phyloP scores from a whole-genome alignment of 1,140 invertebrate genomes.

The Bacillus rossius region DNA sequence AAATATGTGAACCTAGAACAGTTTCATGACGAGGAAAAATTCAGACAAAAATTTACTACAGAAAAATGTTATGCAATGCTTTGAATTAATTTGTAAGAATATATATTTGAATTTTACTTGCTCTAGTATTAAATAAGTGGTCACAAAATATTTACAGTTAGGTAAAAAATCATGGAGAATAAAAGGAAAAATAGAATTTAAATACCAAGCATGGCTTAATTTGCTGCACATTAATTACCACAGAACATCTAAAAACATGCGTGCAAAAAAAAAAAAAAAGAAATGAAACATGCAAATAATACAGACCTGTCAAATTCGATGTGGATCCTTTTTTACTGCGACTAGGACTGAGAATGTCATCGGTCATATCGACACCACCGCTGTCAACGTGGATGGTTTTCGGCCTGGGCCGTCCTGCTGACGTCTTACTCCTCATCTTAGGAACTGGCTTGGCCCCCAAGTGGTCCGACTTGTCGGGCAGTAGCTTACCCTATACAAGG shows the following conservation, averaged over 20 bases:
- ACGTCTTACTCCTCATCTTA: conserved; percentile 25
- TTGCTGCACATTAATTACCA: background rate
- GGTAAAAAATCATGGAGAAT: too few species aligned
- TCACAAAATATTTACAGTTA: too few species aligned
- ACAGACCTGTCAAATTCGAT: conserved; percentile 67
- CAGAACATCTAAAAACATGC: conserved; percentile 21
- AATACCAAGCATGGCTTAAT: background rate
- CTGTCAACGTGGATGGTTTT: conserved; percentile 86
- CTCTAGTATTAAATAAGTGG: too few species aligned
- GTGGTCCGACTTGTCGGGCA: conserved; percentile 27
- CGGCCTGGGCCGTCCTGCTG: conserved; percentile 57
- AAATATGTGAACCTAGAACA: too few species aligned
- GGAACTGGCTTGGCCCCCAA: conserved; percentile 32
- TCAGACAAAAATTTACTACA: too few species aligned
- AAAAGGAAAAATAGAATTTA: too few species aligned
- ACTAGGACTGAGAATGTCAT: conserved; percentile 63
- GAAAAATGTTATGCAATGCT: too few species aligned
- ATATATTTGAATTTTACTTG: too few species aligned
- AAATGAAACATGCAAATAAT: conserved; percentile 18
- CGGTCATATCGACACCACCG: conserved; percentile 57
- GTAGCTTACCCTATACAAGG: conserved; percentile 27
- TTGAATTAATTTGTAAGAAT: too few species aligned
- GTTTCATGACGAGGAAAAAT: too few species aligned
- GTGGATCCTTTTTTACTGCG: conserved; percentile 73
- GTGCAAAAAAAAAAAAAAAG: conserved; percentile 10